A percentile compares a stretch with the other conserved stretches of the same genome.
Evolutionary conservation across 1,140 invertebrate species (phyloP).

Genomic region (Penaeus indicus): DNA sequence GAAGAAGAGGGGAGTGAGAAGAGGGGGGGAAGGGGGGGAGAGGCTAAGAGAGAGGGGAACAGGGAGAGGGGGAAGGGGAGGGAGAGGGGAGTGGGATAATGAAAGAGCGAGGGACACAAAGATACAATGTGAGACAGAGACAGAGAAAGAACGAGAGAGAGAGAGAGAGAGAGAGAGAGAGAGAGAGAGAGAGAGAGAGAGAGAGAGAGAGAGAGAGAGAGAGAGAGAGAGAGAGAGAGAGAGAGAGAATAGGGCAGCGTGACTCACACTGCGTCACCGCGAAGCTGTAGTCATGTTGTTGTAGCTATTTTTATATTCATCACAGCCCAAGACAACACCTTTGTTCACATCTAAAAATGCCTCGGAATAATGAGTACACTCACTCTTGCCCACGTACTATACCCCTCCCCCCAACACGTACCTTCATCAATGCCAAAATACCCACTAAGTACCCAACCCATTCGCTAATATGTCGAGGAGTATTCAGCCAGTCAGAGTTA

Average conservation of each 20-base stretch:
- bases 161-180: not conserved
- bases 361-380: no score
- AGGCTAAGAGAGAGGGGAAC: not conserved
- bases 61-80: no score
- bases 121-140: not conserved
- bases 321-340: no score
- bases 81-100: no score
- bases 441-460: no score
- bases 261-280: not conserved
- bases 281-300: not conserved
- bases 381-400: no score
- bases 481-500: no score
- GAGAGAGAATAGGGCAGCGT: conserved; percentile 1
- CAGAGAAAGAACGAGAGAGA: conserved; percentile 4
- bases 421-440: no score
- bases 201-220: conserved; percentile 12
- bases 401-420: no score
- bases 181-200: not conserved
- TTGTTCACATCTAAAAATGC: no score
- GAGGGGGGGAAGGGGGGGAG: not conserved
- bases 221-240: conserved; percentile 1
- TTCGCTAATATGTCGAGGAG: no score
- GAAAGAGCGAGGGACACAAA: no score
- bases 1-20: not conserved
- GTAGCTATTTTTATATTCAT: not conserved